Evolutionary conservation across 2,797 vertebrate genomes (phyloP), one percentile per base, ranked within the genome.

Genomic region (Galago senegalensis): DNA sequence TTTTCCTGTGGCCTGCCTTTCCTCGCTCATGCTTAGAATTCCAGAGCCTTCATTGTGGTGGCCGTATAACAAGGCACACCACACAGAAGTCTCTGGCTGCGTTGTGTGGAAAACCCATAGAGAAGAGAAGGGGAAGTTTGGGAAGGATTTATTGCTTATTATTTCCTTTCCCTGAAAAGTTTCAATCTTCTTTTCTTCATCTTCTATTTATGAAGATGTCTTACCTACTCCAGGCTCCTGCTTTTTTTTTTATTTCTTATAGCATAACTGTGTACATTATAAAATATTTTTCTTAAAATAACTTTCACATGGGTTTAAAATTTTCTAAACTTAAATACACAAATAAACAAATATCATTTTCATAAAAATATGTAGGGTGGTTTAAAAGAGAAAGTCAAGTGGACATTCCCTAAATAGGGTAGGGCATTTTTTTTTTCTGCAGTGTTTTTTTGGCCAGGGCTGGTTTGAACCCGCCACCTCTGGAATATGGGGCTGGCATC

Each of bases 361-460:
- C 12, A 84, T 7, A 73, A 34, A 83, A 81, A n/a, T 63, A 3
- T 40, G 10, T 75, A 86, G 29, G 10, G 77, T 17, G 2, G n/a
- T 56, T 25, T 23, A 95, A 27, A 77, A 94, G 86, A 87, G 23
- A 94, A 82, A 84, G 37, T 60, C 14, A 77, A 63, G 58, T 49
- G 40, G 53, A 10, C 14, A 46, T 75, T 86, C 53, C 56, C 46
- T 79, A 65, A 49, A 60, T 5, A 2, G 56, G 37, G 20, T 40
- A 27, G 7, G 56, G 4, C 34, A 40, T 31, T 60, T 60, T 60
- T 18, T 58, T 40, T 40, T 40, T 40, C 37, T 40, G 37, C 37
- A 40, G 37, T 40, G 5, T 58, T 17, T 58, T 58, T 60, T 60
- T 60, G 58, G 58, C 10, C 46, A 40, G 3, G 31, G 6, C 34